Base-by-base conservation (phyloP, 1,140 invertebrate species). In the Eufriesea mexicana region DNA sequence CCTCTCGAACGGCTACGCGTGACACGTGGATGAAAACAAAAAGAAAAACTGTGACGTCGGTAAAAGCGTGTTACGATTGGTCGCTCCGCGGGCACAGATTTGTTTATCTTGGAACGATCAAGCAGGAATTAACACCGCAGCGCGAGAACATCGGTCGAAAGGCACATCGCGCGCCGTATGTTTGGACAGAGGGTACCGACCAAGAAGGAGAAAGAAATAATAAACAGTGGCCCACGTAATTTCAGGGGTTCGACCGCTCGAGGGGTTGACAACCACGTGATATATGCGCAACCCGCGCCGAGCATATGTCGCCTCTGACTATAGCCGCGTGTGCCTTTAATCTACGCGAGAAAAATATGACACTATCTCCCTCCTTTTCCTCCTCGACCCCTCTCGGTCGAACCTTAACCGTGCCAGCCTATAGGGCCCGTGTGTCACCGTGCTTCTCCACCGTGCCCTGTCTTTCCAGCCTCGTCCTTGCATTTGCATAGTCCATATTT, bases 401-500 rank as follows among this genome's bases (percentile, higher is more conserved):
- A 20, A 54, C 45, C 4, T 61, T 47, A 20, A 12, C 35, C 72
- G 10, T n/a, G 5, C 23, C 66, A 10, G 10, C 25, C 49, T 72
- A 16, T 47, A 55, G 42, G 57, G 57, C 47, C n/a, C 61, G 6
- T 16, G 12, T 47, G 9, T 35, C 28, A 18, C 14, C 25, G 16
- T 5, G 16, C 18, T 12, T 66, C 51, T 68, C 62, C 12, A 6
- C n/a, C 35, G 18, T 28, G 18, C 7, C 42, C 20, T 42, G 51
- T 74, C 70, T 42, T n/a, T 45, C 6, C 16, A 67, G 68, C 12
- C 74, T 85, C 79, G 70, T 82, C 83, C 83, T 81, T 51, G 55
- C 72, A 88, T 88, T 84, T 87, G 82, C 86, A 88, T 79, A 76
- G 75, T 66, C 90, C 91, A 92, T 93, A 93, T 93, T 93, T 93